phyloP scores from a whole-genome alignment of 2,113 vertebrate genomes.

The Numida meleagris region DNA sequence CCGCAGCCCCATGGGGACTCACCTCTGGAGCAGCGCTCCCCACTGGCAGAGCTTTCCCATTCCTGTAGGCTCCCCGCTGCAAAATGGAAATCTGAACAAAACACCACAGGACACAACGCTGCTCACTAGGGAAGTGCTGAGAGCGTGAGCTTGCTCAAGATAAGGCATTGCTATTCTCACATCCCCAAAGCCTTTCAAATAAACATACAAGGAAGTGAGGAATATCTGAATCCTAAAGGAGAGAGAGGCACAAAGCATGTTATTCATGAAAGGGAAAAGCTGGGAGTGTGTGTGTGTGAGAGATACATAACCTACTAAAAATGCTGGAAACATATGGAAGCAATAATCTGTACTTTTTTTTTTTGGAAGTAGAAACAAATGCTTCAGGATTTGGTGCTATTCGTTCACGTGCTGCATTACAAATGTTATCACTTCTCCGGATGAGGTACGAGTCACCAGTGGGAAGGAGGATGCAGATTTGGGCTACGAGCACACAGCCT shows the following conservation, averaged over 20 bases:
- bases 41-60: neutral
- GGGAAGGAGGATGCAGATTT: neutral
- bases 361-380: conserved; percentile 48
- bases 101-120: neutral
- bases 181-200: conserved; percentile 36
- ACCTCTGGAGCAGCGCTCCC: fast-evolving
- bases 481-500: neutral
- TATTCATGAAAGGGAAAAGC: conserved; percentile 67
- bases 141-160: neutral
- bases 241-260: conserved; percentile 51
- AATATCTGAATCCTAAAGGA: conserved; percentile 51
- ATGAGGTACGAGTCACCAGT: neutral
- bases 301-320: conserved; percentile 66
- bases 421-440: conserved; percentile 37
- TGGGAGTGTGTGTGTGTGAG: conserved; percentile 5
- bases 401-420: neutral
- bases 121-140: fast-evolving
- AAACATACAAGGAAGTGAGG: neutral
- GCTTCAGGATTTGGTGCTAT: neutral
- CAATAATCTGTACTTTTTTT: conserved; percentile 53
- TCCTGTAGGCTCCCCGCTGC: neutral
- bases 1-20: neutral
- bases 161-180: neutral
- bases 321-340: conserved; percentile 69
- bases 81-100: neutral